phyloP scores from a whole-genome alignment of 2,113 vertebrate species.

The Oenanthe oenanthe region DNA sequence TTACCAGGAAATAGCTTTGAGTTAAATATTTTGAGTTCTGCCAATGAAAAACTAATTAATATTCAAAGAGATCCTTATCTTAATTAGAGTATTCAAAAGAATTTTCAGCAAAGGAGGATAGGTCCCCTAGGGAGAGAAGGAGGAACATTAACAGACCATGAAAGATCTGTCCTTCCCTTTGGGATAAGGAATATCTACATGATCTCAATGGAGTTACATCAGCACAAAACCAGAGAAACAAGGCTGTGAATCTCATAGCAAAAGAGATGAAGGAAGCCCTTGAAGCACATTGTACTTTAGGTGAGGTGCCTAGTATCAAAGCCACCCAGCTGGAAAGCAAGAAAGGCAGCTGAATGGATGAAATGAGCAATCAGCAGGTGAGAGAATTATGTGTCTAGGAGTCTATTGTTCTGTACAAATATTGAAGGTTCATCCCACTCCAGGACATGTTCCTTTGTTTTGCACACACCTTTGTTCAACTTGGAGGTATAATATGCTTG shows the following conservation, averaged over 20 bases:
- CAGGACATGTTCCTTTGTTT: neutral
- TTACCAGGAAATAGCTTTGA: conserved; percentile 27
- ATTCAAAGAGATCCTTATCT: conserved; percentile 54
- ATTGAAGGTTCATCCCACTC: neutral
- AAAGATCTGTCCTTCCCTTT: conserved; percentile 14
- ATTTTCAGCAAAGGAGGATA: conserved; percentile 33
- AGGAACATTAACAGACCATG: neutral
- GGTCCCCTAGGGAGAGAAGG: neutral
- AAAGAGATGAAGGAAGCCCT: neutral
- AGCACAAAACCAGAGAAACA: neutral
- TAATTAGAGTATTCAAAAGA: conserved; percentile 40
- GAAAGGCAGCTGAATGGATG: neutral
- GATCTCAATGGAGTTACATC: conserved; percentile 8
- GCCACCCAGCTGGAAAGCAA: neutral
- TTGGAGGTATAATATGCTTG: neutral
- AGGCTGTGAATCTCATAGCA: neutral
- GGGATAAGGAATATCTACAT: conserved; percentile 9
- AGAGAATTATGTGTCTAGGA: neutral
- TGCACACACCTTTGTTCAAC: neutral
- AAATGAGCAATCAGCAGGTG: neutral
- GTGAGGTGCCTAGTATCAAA: neutral
- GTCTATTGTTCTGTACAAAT: neutral
- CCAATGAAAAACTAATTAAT: conserved; percentile 45
- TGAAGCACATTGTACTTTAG: neutral
- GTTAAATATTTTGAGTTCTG: conserved; percentile 53